phyloP scores from a whole-genome alignment of 2,797 vertebrate species.

The Urophycis tenuis region DNA sequence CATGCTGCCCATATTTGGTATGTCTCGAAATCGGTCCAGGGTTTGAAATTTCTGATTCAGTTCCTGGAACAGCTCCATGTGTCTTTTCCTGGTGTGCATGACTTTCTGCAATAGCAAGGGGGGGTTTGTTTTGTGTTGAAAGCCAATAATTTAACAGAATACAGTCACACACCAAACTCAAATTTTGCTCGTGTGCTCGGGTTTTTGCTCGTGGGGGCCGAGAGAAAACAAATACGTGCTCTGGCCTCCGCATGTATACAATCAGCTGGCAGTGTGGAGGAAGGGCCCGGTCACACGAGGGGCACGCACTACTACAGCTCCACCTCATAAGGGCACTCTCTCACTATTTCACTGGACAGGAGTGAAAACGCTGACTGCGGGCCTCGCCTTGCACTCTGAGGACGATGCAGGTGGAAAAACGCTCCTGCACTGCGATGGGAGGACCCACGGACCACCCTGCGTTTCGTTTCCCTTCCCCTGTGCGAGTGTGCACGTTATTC shows the following conservation, averaged over 20 bases:
- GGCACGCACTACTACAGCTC: background rate
- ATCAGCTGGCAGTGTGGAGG: constrained; percentile 61
- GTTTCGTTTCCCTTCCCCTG: constrained; percentile 59
- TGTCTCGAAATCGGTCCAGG: constrained; percentile 99
- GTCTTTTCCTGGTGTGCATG: constrained; percentile 99
- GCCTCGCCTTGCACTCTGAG: constrained; percentile 34
- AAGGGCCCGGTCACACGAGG: too few species aligned
- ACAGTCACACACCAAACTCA: constrained; percentile 60
- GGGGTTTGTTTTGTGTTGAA: constrained; percentile 70
- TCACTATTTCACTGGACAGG: background rate
- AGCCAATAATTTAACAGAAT: constrained; percentile 67
- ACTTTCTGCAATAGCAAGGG: constrained; percentile 96
- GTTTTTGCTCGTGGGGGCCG: constrained; percentile 57
- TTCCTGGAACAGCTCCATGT: constrained; percentile 99
- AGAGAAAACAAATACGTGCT: constrained; percentile 35
- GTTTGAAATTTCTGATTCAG: constrained; percentile 99
- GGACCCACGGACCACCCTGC: constrained; percentile 29
- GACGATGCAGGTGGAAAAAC: constrained; percentile 34
- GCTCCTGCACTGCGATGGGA: constrained; percentile 30
- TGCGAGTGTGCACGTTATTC: constrained; percentile 47
- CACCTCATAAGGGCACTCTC: background rate
- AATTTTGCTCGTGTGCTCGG: constrained; percentile 58
- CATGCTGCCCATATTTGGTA: constrained; percentile 99
- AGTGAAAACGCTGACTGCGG: constrained; percentile 29
- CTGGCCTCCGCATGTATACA: constrained; percentile 59